Base-by-base conservation (phyloP, 2,888 invertebrate species). In the Erpobdella octoculata region DNA sequence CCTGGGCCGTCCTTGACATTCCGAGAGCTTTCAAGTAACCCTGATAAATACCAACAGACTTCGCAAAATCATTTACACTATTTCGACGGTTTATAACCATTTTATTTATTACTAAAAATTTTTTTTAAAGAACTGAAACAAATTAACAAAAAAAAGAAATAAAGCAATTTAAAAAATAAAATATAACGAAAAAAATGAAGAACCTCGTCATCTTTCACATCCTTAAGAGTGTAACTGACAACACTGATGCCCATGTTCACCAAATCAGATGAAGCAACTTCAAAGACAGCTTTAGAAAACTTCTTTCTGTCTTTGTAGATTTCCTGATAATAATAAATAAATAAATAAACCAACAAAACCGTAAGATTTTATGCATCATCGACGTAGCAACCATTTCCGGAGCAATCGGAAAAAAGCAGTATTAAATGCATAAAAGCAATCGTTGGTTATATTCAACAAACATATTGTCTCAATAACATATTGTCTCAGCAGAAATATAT, bases 1-100 rank as follows among this genome's bases (percentile, higher is more conserved):
- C 83, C 75, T 83, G 81, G 9, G 82, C 81, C 9, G 83, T 83
- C 61, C 83, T 75, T 31, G 80, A 78, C 80, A 81, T 79, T 73
- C 83, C 96, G 79, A 97, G 86, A 70, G 94, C 92, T 87, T 90
- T 91, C 74, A 96, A 85, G 83, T 97, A 96, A 25, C 92, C 92
- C 76, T 77, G 69, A 53, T 4, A 28, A 1, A 53, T 25, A 25
- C n/a, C n/a, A n/a, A n/a, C n/a, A n/a, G n/a, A n/a, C n/a, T n/a
- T n/a, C n/a, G n/a, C 53, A 53, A 25, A 9, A 53, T 53, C 53
- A 53, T 18, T 12, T 0, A 25, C 5, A 53, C 15, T 18, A 53
- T 53, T 53, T 18, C 1, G 8, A 8, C 53, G n/a, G n/a, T n/a
- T n/a, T n/a, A n/a, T n/a, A n/a, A n/a, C n/a, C n/a, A n/a, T n/a